Base-by-base conservation (phyloP, 2,113 vertebrate genomes). In the Bettongia penicillata region DNA sequence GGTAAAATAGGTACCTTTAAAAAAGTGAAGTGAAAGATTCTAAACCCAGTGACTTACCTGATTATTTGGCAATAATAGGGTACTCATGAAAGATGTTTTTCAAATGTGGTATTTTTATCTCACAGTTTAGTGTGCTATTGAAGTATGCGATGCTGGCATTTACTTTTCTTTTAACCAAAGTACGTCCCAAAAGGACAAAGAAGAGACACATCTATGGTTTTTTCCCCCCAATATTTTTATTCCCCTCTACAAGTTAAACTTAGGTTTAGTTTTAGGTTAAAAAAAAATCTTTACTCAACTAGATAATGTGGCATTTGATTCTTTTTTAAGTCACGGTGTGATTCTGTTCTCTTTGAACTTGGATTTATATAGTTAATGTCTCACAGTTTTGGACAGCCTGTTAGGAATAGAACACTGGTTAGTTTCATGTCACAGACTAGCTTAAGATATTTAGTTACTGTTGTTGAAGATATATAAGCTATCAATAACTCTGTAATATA, bases 331-430 rank as follows among this genome's bases (percentile, higher is more conserved):
- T 22, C 91, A 8, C 26, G 51, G 11, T 91, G 53, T 43, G 22
- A 4, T 49, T 84, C 28, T 91, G 51, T 93, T 16, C 52, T 22
- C 52, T 52, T 52, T 51, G 57, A 52, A 7, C 51, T 77, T 91
- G 91, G 48, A 50, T 93, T 91, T 90, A 31, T 68, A 50, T 47
- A 52, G 49, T 91, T 95, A 37, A 48, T 94, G n/a, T 94, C 52
- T 57, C 91, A 51, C 52, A 52, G 53, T 96, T 92, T 95, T 89
- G 53, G 89, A 95, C 90, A 91, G n/a, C 28, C 57, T 84, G 10
- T 95, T 92, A 57, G 84, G 48, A 95, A 52, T 92, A 51, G 92
- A 93, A n/a, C 7, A 51, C 23, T 92, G 90, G 12, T 24, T 28
- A 8, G 90, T 93, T 96, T 57, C 51, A 53, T 61, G 11, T 5